phyloP scores from a whole-genome alignment of 1,140 invertebrate genomes.

The Choristoneura fumiferana region DNA sequence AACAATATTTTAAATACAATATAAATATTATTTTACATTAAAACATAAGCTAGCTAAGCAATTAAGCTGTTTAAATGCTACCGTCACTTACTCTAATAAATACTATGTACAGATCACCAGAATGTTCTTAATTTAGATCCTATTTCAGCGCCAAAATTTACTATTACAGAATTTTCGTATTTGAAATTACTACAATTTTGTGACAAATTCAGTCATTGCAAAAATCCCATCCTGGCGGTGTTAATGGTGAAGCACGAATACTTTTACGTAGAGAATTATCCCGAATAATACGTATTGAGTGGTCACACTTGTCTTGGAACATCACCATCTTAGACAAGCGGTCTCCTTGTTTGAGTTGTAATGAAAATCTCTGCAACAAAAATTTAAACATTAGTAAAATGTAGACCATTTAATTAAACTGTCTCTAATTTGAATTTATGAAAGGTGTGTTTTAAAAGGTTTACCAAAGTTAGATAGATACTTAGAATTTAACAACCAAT shows the following conservation, averaged over 20 bases:
- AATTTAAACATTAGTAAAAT: background rate
- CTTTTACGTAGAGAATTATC: slow-evolving; percentile 54
- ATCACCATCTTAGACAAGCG: slow-evolving; percentile 57
- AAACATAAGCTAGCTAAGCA: slow-evolving; percentile 65
- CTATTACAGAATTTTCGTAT: slow-evolving; percentile 3
- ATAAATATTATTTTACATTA: slow-evolving; percentile 76
- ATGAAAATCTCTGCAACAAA: slow-evolving; percentile 70
- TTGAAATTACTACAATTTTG: slow-evolving; percentile 22
- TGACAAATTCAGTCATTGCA: slow-evolving; percentile 42
- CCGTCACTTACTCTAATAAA: slow-evolving; percentile 70
- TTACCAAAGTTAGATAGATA: background rate
- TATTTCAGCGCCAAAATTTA: slow-evolving; percentile 2
- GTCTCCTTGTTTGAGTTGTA: slow-evolving; percentile 65
- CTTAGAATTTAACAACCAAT: background rate
- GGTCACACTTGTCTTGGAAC: slow-evolving; percentile 31
- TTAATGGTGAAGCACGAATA: slow-evolving; percentile 71
- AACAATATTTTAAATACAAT: slow-evolving; percentile 70
- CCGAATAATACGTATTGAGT: slow-evolving; percentile 34
- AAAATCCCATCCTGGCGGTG: slow-evolving; percentile 58
- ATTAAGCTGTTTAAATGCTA: slow-evolving; percentile 68
- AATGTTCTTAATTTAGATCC: slow-evolving; percentile 38
- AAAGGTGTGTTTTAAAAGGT: no score
- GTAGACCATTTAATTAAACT: no score
- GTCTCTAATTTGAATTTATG: no score
- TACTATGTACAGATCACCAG: slow-evolving; percentile 76